phyloP scores from a whole-genome alignment of 2,797 vertebrate genomes.

The Xenops minutus region DNA sequence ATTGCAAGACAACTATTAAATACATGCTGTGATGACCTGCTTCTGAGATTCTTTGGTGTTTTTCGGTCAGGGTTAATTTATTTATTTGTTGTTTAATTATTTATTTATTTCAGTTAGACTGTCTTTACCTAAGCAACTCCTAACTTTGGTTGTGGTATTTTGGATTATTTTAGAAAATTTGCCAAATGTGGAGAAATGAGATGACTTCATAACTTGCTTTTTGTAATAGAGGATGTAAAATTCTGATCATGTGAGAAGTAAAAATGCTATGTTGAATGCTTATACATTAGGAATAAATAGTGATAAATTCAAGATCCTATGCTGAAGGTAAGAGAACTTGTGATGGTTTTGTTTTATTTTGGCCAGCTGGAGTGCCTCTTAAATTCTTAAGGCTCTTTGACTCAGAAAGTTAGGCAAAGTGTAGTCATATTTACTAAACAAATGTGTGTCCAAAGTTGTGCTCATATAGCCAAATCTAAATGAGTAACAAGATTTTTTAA shows the following conservation, averaged over 20 bases:
- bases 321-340: accelerated
- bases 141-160: background rate
- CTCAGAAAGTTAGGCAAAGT: background rate
- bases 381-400: background rate
- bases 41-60: background rate
- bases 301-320: background rate
- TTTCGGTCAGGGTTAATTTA: too few relatives aligned
- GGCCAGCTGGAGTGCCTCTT: background rate
- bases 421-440: background rate
- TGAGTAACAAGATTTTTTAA: background rate
- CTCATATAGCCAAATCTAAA: background rate
- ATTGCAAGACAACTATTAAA: background rate
- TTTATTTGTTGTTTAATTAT: background rate
- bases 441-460: background rate
- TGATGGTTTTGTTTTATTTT: background rate
- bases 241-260: background rate
- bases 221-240: background rate
- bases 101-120: background rate
- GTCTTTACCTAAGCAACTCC: background rate
- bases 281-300: background rate
- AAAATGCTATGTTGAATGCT: background rate
- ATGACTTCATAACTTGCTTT: background rate
- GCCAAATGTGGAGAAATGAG: background rate
- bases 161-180: background rate
- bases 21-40: background rate